A percentile compares a stretch with the other conserved stretches of the same genome.
These are phyloP conservation scores for Acanthosoma haemorrhoidale DNA, from an alignment of 2,888 invertebrate species.

Conservation along the genomic window DNA sequence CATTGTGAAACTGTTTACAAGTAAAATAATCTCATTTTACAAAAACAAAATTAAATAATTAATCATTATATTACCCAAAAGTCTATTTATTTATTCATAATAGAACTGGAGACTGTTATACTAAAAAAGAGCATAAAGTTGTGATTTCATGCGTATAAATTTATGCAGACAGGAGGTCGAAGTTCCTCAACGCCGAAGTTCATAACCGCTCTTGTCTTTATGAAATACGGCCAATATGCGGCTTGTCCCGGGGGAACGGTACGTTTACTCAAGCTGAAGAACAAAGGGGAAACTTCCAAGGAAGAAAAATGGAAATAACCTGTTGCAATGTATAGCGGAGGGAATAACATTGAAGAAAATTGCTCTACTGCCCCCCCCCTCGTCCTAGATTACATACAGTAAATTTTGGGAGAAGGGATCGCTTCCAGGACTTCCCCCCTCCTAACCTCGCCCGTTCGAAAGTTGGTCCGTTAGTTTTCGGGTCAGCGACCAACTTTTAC, in stretches of 20 bases:
- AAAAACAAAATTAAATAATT: too few species aligned
- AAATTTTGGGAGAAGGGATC: neutral
- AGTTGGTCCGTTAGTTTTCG: neutral
- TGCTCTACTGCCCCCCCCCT: neutral
- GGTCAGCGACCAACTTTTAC: too few species aligned
- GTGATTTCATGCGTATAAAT: too few species aligned
- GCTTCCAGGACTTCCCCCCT: neutral
- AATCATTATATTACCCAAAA: too few species aligned
- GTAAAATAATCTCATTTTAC: too few species aligned
- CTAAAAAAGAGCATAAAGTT: too few species aligned
- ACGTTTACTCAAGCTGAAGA: neutral
- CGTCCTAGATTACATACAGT: conserved; percentile 11
- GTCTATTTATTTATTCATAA: too few species aligned
- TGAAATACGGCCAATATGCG: conserved; percentile 8
- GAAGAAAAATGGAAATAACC: conserved; percentile 22
- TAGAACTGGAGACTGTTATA: too few species aligned
- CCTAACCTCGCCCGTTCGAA: neutral
- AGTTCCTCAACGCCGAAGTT: neutral
- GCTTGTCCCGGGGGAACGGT: neutral
- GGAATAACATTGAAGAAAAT: conserved; percentile 1
- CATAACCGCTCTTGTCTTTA: neutral
- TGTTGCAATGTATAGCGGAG: neutral
- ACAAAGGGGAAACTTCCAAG: neutral
- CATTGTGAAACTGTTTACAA: too few species aligned
- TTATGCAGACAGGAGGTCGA: neutral